Conservation (phyloP, 2,888 invertebrate species). For the Himalopsyche anomala region DNA sequence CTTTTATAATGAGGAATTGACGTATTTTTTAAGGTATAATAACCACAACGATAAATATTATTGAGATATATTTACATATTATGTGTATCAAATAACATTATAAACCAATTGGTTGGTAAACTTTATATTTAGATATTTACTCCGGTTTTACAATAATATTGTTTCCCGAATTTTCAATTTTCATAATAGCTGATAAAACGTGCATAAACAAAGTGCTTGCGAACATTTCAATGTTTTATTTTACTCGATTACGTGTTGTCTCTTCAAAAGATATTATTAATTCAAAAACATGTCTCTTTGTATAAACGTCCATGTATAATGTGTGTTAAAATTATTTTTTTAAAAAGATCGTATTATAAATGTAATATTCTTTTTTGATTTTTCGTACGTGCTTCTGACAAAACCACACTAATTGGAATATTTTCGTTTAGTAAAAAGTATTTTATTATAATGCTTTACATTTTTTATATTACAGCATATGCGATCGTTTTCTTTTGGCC, state of each 20-base stretch:
- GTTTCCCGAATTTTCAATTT: no score
- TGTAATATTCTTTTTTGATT: neutral
- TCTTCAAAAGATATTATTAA: neutral
- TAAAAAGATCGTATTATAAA: neutral
- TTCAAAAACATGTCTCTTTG: neutral
- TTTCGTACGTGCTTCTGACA: neutral
- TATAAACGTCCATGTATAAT: neutral
- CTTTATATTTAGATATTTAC: no score
- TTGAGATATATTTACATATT: no score
- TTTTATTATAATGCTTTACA: no score
- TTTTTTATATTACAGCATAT: neutral
- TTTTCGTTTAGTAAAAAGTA: neutral
- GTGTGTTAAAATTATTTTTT: neutral
- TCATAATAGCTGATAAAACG: neutral
- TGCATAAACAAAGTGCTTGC: neutral
- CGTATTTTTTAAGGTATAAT: no score
- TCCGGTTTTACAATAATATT: no score
- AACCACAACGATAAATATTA: no score
- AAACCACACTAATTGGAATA: slow-evolving; percentile 6
- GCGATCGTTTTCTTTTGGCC: neutral
- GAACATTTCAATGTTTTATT: neutral
- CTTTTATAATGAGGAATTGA: no score
- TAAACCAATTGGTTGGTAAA: no score
- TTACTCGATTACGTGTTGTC: neutral
- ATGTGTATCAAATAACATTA: no score